Evolutionary conservation across 1,140 invertebrate genomes (phyloP), one percentile per base, ranked within the genome.

Genomic region (Drosophila hydei): DNA sequence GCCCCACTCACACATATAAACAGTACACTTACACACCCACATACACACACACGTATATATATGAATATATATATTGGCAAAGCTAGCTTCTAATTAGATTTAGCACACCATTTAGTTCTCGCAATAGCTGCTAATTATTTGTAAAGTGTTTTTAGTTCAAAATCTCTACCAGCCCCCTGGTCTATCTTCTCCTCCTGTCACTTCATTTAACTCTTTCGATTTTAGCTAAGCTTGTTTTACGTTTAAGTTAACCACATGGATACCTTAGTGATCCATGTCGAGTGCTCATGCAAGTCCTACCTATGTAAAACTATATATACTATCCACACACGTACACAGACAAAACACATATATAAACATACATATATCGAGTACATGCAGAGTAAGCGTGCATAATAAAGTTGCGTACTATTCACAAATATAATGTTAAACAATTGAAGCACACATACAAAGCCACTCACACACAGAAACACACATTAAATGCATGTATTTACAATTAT

Each of bases 71-170:
- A 59, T 81, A 84, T 80, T 75, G 67, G 81, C 75, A 59, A 67
- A 60, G 52, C 52, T 87, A 85, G 83, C 67, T 65, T 81, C 47
- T 88, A 88, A 75, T 64, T 87, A 87, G 81, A 54, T 55, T 70
- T 81, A 87, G 71, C 56, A 88, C 83, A 81, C 83, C 72, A 65
- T 87, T 87, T 87, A 87, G 81, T 87, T 87, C 68, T 52, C 70
- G 83, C 81, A 87, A 87, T 87, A 87, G 83, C 75, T 72, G 77
- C 67, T 88, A 87, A 88, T 88, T 43, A 88, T 75, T 81, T 87
- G 67, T 87, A 88, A 77, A 81, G 68, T 65, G 47, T 71, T 77
- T 56, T 87, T 81, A 88, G 67, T 85, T 85, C 4, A 54, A 33
- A 38, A 56, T 12, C 36, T 30, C 45, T 18, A 40, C 23, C 25